Conservation (phyloP, 2,797 vertebrate genomes). For the Micropoecilia bifurca region DNA sequence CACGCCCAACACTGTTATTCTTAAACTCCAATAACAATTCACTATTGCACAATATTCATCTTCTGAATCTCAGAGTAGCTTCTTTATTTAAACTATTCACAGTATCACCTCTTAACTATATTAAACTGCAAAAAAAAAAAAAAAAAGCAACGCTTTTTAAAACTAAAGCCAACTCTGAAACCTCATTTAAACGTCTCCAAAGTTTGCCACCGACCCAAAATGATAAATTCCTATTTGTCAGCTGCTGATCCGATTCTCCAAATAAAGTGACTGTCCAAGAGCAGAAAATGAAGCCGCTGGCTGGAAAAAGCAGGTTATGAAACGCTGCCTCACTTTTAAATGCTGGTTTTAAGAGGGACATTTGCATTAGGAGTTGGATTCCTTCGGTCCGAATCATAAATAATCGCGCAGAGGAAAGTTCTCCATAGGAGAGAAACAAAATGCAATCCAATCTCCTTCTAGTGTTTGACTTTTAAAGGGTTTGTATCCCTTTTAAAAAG, state of each 20-base stretch:
- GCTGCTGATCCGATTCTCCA: constrained; percentile 48
- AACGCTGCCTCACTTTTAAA: constrained; percentile 62
- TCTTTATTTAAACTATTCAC: not conserved
- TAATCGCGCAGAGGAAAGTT: constrained; percentile 49
- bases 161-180: constrained; percentile 24
- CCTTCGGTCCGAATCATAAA: constrained; percentile 57
- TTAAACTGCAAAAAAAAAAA: not conserved
- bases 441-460: constrained; percentile 31
- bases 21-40: constrained; percentile 58
- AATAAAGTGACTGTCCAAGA: constrained; percentile 53
- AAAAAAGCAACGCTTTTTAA: not conserved
- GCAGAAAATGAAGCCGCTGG: constrained; percentile 40
- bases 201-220: constrained; percentile 36
- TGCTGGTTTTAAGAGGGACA: constrained; percentile 63
- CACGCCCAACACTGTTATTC: constrained; percentile 51
- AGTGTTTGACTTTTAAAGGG: constrained; percentile 59
- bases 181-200: constrained; percentile 25
- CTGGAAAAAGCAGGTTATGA: constrained; percentile 42
- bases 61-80: constrained; percentile 29
- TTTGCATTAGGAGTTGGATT: constrained; percentile 62
- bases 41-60: constrained; percentile 37
- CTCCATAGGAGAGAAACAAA: constrained; percentile 34
- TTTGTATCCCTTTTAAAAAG: constrained; percentile 53
- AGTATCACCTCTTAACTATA: not conserved
- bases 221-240: constrained; percentile 58